Evolutionary conservation across 2,888 invertebrate species (phyloP), one percentile per base, ranked within the genome.

Genomic region (Bembecia ichneumoniformis): DNA sequence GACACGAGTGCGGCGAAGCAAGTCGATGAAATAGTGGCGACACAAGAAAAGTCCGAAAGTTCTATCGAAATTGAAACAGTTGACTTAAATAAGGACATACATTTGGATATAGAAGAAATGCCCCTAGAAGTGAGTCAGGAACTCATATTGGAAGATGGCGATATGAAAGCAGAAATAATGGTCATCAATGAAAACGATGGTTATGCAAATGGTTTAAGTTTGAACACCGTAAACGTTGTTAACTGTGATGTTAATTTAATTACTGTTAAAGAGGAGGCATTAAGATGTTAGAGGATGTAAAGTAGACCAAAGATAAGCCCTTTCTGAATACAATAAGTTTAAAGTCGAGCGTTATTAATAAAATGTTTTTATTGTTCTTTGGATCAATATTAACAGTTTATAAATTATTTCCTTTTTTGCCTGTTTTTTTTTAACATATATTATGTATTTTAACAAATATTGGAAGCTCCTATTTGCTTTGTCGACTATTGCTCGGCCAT

Each of bases 241-340:
- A 64, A 64, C 35, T 57, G 57, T 49, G 66, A 74, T 45, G 54
- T 80, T 35, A 78, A 78, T 49, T 58, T 81, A 16, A 72, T 82
- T 14, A 64, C 76, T 1, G 64, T 81, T 1, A 74, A 74, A 43
- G 76, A 76, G 44, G 68, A 63, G 1, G 75, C 65, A 34, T 63
- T 74, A 28, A 9, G 1, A 9, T 28, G 28, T n/a, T n/a, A n/a
- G n/a, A n/a, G n/a, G n/a, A n/a, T 82, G 76, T 54, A 77, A 81
- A 44, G 57, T 83, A 35, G 78, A 83, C 56, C 80, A 82, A 59
- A 77, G 74, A n/a, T 52, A 28, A 2, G 7, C 28, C 28, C 28
- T 9, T 28, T 28, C 7, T 28, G 3, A 28, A 28, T 28, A 28
- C 28, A 28, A 28, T 28, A 9, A 28, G 28, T 28, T 28, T 28